These are phyloP conservation scores for Capreolus pygargus DNA, from an alignment of 2,113 vertebrate species.

Conservation along the genomic window DNA sequence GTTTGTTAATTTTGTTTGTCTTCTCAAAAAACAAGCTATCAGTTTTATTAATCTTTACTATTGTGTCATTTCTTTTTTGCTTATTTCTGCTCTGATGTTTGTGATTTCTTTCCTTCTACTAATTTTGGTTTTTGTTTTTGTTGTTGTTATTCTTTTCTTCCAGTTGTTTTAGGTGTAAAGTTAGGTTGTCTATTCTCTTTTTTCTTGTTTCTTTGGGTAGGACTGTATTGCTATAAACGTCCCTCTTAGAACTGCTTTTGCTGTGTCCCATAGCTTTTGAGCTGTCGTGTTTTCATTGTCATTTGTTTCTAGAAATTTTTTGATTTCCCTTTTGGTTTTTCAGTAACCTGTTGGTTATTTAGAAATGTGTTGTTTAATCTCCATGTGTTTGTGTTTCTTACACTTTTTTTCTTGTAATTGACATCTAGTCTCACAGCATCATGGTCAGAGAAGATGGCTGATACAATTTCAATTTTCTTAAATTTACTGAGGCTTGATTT, in stretches of 20 bases:
- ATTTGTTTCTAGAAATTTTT: neutral
- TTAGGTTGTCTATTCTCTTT: neutral
- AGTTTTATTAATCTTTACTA: neutral
- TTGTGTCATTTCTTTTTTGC: neutral
- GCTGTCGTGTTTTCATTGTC: neutral
- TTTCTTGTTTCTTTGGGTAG: neutral
- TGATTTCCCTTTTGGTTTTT: neutral
- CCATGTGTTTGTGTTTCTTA: neutral
- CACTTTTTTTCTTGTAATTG: neutral
- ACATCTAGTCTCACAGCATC: neutral
- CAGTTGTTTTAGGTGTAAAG: neutral
- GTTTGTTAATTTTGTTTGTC: neutral
- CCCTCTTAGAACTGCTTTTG: neutral
- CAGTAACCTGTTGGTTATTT: neutral
- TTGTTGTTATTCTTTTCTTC: neutral
- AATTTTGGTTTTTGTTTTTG: neutral
- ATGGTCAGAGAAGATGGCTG: neutral
- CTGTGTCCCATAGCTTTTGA: neutral
- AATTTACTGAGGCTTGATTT: neutral
- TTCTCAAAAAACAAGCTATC: neutral
- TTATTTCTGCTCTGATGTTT: neutral
- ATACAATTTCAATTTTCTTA: neutral
- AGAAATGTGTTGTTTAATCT: neutral
- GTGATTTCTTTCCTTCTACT: neutral
- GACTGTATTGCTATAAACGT: neutral